These are phyloP conservation scores for Stigmatopora argus DNA, from an alignment of 2,113 vertebrate genomes.

Conservation along the genomic window DNA sequence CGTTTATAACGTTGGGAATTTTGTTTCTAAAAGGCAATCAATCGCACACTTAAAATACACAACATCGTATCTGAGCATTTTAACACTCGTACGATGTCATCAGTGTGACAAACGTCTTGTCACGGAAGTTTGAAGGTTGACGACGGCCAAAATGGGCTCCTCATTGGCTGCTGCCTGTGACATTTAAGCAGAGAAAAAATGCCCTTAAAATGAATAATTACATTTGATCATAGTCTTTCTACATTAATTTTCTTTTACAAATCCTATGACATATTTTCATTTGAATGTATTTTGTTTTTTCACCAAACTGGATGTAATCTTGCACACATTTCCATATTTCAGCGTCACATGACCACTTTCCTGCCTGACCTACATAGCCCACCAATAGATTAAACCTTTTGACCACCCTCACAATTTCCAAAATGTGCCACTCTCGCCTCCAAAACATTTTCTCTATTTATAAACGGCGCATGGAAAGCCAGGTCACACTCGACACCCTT, in stretches of 20 bases:
- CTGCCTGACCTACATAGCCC: slow-evolving; percentile 44
- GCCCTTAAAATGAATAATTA: neutral
- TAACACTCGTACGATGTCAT: neutral
- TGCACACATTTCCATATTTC: slow-evolving; percentile 4
- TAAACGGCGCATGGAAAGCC: slow-evolving; percentile 10
- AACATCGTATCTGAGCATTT: slow-evolving; percentile 27
- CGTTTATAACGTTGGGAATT: slow-evolving; percentile 2
- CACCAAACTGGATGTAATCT: neutral
- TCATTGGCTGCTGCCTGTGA: slow-evolving; percentile 49
- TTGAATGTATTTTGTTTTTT: neutral
- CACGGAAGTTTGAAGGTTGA: slow-evolving; percentile 1
- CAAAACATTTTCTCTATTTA: slow-evolving; percentile 33
- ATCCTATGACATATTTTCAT: neutral
- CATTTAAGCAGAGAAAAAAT: slow-evolving; percentile 28
- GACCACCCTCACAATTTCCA: slow-evolving; percentile 39
- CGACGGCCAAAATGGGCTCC: slow-evolving; percentile 20
- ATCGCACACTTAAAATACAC: slow-evolving; percentile 14
- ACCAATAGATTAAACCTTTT: slow-evolving; percentile 25
- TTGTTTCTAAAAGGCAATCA: neutral
- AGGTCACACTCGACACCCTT: slow-evolving; percentile 28
- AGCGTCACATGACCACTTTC: neutral
- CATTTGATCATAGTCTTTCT: slow-evolving; percentile 14
- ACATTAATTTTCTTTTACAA: neutral
- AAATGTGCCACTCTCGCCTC: slow-evolving; percentile 18
- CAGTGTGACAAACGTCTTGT: neutral